These are phyloP conservation scores for Stegana nigrithorax DNA, from an alignment of 2,888 invertebrate genomes.

Conservation along the genomic window DNA sequence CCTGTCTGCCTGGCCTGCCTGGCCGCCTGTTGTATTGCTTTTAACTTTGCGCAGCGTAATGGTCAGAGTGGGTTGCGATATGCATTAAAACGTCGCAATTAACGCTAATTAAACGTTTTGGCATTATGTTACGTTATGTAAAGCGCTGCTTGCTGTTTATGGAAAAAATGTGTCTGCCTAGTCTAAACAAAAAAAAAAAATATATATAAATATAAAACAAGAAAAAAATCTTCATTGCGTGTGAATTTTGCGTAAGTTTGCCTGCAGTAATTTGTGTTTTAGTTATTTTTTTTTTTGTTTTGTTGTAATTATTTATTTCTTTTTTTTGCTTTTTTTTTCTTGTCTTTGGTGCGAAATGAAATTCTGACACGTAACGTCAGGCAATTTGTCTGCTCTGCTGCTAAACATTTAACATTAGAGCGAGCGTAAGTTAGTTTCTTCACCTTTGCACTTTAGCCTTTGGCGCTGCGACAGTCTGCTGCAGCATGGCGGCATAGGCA, in stretches of 20 bases:
- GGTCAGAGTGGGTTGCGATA: background rate
- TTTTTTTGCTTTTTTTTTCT: too few relatives aligned
- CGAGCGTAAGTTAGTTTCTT: background rate
- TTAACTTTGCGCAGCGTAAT: conserved; percentile 19
- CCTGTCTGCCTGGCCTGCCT: background rate
- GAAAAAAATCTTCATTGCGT: too few relatives aligned
- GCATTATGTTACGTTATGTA: too few relatives aligned
- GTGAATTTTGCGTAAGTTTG: too few relatives aligned
- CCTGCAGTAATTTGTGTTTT: too few relatives aligned
- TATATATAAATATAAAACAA: too few relatives aligned
- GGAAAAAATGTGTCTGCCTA: too few relatives aligned
- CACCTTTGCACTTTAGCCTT: conserved; percentile 21
- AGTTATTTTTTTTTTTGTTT: too few relatives aligned
- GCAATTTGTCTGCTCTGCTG: background rate
- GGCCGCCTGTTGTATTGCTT: background rate
- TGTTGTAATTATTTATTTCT: background rate
- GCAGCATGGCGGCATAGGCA: background rate
- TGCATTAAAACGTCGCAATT: conserved; percentile 35
- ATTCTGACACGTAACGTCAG: conserved; percentile 3
- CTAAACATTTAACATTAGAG: background rate
- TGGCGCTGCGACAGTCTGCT: background rate
- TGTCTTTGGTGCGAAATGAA: too few relatives aligned
- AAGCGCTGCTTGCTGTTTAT: too few relatives aligned
- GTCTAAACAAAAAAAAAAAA: too few relatives aligned
- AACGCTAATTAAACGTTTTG: conserved; percentile 40